Evolutionary conservation across 2,888 invertebrate genomes (phyloP).

Genomic region (Pedicia rivosa): DNA sequence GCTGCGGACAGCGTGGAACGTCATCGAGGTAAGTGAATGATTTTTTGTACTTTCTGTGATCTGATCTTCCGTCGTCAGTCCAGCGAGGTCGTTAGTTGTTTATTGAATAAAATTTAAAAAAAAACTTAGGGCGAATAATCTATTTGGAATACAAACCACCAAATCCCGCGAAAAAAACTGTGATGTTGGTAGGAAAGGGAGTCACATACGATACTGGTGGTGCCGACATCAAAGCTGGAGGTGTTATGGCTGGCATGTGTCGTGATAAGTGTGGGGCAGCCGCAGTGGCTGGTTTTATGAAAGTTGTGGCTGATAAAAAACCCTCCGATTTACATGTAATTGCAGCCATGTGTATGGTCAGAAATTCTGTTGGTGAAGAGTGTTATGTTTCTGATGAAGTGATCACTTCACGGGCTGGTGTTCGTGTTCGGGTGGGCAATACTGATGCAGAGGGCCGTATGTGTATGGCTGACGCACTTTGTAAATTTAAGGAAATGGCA

Average conservation of each 20-base stretch:
- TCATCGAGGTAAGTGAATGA: conserved; percentile 33
- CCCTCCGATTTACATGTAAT: conserved; percentile 64
- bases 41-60: conserved; percentile 3
- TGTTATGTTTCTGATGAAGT: conserved; percentile 85
- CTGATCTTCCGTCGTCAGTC: not conserved
- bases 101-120: conserved; percentile 5
- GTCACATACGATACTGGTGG: conserved; percentile 83
- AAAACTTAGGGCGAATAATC: conserved; percentile 52
- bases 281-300: conserved; percentile 81
- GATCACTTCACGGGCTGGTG: conserved; percentile 64
- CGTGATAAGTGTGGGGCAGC: conserved; percentile 93
- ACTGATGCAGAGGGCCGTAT: conserved; percentile 93
- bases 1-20: conserved; percentile 53
- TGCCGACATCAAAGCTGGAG: conserved; percentile 66
- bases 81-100: not conserved
- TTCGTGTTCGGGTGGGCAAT: conserved; percentile 75
- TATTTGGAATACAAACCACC: conserved; percentile 64
- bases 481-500: conserved; percentile 39
- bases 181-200: conserved; percentile 85
- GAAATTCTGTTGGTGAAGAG: conserved; percentile 82
- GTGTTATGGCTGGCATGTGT: conserved; percentile 75
- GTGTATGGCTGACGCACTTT: conserved; percentile 82
- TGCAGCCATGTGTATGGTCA: conserved; percentile 68
- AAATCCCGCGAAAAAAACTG: conserved; percentile 47
- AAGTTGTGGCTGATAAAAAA: conserved; percentile 40